phyloP scores from a whole-genome alignment of 1,140 invertebrate species.

The Aethina tumida region DNA sequence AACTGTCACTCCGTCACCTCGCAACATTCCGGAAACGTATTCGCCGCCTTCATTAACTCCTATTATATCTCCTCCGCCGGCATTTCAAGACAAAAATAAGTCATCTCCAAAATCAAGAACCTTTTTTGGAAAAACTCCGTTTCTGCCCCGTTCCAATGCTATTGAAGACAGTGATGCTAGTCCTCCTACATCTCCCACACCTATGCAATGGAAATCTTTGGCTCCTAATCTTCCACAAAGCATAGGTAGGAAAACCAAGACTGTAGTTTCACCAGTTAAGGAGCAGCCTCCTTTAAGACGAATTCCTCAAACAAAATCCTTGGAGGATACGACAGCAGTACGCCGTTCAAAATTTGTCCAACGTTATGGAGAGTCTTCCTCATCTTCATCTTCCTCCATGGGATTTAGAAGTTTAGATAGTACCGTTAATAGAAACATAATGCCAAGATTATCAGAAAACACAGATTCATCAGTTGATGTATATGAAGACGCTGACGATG shows the following conservation, averaged over 20 bases:
- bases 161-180: slow-evolving; percentile 45
- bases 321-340: slow-evolving; percentile 43
- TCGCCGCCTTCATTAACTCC: slow-evolving; percentile 47
- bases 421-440: slow-evolving; percentile 35
- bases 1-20: slow-evolving; percentile 36
- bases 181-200: slow-evolving; percentile 40
- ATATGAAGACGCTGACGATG: slow-evolving; percentile 46
- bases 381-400: slow-evolving; percentile 45
- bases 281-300: slow-evolving; percentile 22
- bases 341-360: slow-evolving; percentile 42
- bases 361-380: slow-evolving; percentile 43
- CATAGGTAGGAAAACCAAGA: not conserved
- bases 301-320: slow-evolving; percentile 44
- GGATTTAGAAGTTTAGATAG: slow-evolving; percentile 48
- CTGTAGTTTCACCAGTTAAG: slow-evolving; percentile 15
- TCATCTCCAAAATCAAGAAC: slow-evolving; percentile 26
- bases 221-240: slow-evolving; percentile 18
- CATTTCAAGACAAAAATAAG: slow-evolving; percentile 44
- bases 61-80: slow-evolving; percentile 51
- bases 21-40: slow-evolving; percentile 37
- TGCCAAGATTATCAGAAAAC: slow-evolving; percentile 46
- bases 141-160: slow-evolving; percentile 45
- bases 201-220: slow-evolving; percentile 21
- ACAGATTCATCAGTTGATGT: slow-evolving; percentile 46
- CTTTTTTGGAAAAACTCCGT: slow-evolving; percentile 39